phyloP scores from a whole-genome alignment of 2,113 vertebrate genomes.

The Forbesichthys papilliferus region DNA sequence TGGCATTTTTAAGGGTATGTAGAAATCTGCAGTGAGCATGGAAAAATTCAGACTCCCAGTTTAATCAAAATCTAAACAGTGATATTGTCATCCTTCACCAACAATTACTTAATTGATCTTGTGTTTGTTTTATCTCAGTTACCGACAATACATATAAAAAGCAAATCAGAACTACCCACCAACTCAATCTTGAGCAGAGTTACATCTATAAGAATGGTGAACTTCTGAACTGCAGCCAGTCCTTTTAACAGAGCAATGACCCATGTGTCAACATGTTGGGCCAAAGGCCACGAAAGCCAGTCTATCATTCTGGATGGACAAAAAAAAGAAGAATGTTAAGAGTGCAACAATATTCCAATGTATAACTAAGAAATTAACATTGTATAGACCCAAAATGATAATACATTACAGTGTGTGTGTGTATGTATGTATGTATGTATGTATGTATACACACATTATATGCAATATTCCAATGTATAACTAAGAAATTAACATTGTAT shows the following conservation, averaged over 20 bases:
- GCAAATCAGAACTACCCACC: slow-evolving; percentile 73
- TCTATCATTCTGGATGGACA: slow-evolving; percentile 91
- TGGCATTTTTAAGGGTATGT: too few relatives aligned
- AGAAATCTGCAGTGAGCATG: too few relatives aligned
- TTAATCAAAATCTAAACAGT: too few relatives aligned
- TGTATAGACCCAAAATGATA: too few relatives aligned
- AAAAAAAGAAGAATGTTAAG: neutral
- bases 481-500: too few relatives aligned
- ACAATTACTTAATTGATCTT: neutral
- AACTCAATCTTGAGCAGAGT: slow-evolving; percentile 96
- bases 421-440: too few relatives aligned
- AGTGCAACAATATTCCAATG: neutral
- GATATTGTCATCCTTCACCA: neutral
- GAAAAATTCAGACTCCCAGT: too few relatives aligned
- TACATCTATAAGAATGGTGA: slow-evolving; percentile 98
- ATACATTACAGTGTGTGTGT: too few relatives aligned
- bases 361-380: neutral
- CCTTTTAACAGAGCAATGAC: slow-evolving; percentile 94
- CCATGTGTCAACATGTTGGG: slow-evolving; percentile 96
- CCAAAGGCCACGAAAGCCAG: slow-evolving; percentile 97
- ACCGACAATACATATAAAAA: slow-evolving; percentile 6
- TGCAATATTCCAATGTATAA: too few relatives aligned
- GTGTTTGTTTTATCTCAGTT: neutral
- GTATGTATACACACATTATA: too few relatives aligned
- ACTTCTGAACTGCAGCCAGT: slow-evolving; percentile 96